phyloP scores from a whole-genome alignment of 2,113 vertebrate species.

The Tympanuchus pallidicinctus region DNA sequence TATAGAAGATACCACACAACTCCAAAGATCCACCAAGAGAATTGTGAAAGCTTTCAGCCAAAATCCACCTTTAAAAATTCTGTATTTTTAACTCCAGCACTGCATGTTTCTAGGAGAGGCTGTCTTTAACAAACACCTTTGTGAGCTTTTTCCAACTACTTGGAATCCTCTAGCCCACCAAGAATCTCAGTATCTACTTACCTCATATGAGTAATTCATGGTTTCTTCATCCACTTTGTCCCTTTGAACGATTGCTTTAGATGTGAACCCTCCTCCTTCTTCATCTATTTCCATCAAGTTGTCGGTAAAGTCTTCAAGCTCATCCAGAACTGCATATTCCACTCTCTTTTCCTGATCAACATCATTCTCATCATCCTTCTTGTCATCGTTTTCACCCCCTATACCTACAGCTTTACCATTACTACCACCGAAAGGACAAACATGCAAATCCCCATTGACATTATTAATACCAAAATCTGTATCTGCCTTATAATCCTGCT shows the following conservation, averaged over 20 bases:
- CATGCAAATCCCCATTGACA: constrained; percentile 91
- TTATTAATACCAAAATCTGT: constrained; percentile 79
- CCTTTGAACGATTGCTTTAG: constrained; percentile 92
- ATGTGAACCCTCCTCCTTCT: constrained; percentile 90
- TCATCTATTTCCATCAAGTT: constrained; percentile 95
- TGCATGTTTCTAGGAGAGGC: neutral
- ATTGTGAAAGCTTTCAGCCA: neutral
- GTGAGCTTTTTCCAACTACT: constrained; percentile 30
- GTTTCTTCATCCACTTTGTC: constrained; percentile 92
- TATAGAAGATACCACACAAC: neutral
- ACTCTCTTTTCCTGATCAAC: constrained; percentile 95
- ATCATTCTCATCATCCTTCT: constrained; percentile 87
- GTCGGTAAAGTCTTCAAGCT: constrained; percentile 96
- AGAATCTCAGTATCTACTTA: constrained; percentile 73
- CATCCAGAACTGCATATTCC: constrained; percentile 97
- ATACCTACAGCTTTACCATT: constrained; percentile 73
- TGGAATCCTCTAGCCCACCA: neutral
- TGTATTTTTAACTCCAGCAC: neutral
- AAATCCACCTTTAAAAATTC: neutral
- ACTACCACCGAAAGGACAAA: constrained; percentile 82
- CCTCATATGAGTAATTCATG: constrained; percentile 92
- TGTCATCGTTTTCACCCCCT: constrained; percentile 78
- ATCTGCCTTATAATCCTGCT: constrained; percentile 80
- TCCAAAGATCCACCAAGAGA: neutral
- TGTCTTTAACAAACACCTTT: neutral